Evolutionary conservation across 1,140 invertebrate species (phyloP), one percentile per base, ranked within the genome.

Genomic region (Brachionus rotundiformis): DNA sequence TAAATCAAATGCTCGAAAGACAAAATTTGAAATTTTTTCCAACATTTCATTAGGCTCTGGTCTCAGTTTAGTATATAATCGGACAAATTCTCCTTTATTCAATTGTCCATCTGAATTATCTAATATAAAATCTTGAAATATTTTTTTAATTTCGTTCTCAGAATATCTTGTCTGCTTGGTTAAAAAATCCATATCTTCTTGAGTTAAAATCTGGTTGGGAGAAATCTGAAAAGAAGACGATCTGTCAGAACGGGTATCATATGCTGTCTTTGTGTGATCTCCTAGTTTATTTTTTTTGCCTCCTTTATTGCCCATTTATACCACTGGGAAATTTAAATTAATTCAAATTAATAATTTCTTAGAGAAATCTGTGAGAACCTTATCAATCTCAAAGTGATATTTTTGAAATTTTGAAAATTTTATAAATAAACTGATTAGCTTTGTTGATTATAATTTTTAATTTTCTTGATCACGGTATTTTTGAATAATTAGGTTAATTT

Each of bases 1-100:
- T 44, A 27, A 16, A 49, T 81, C 79, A 44, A 81, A 81, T 1
- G 79, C 79, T 27, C 31, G 19, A 19, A 81, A 81, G 23, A 81
- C 79, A 65, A 63, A 63, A 29, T 23, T 31, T 10, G 41, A 65
- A 8, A 81, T 81, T 39, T 81, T 36, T 0, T 81, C 33, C 29
- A 81, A 16, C 13, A 6, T 16, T 29, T 81, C 79, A 5, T 33
- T 11, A 4, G 33, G 36, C 19, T 81, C 79, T 65, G 54, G 59
- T 19, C 79, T 36, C 10, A 81, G 79, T 16, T 47, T 63, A 0
- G n/a, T n/a, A 63, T 63, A 81, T 11, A 81, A 44, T 39, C 13
- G 19, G 3, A 44, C 8, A 47, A 81, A 81, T 27, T 63, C 79
- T 39, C 19, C 5, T 61, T 10, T n/a, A 44, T 68, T 33, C 10